Evolutionary conservation across 2,797 vertebrate genomes (phyloP).

Genomic region (Dendrocincla fuliginosa): DNA sequence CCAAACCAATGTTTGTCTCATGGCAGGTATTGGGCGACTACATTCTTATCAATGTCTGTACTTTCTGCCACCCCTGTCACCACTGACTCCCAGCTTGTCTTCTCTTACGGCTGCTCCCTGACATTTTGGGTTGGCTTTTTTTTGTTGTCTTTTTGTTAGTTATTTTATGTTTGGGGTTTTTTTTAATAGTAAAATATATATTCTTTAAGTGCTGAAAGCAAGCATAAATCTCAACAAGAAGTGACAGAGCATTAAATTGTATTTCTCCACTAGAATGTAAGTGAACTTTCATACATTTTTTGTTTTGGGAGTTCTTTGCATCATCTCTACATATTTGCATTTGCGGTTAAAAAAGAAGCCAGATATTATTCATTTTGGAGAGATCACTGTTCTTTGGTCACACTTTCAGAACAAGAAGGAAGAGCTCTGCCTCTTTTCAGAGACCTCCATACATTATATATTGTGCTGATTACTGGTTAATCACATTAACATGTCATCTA

Average conservation of each 20-base stretch:
- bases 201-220: neutral
- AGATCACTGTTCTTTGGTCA: neutral
- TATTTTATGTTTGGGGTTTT: neutral
- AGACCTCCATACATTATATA: neutral
- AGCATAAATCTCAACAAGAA: neutral
- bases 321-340: neutral
- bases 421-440: neutral
- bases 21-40: neutral
- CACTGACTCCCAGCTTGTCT: neutral
- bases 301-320: neutral
- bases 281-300: neutral
- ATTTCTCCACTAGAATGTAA: neutral
- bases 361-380: neutral
- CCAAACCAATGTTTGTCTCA: neutral
- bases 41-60: neutral
- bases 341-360: neutral
- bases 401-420: neutral
- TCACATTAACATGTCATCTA: neutral
- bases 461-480: neutral
- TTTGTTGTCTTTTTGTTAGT: neutral
- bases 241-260: neutral
- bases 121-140: neutral
- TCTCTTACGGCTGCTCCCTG: neutral
- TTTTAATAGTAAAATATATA: neutral
- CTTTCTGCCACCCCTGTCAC: neutral